A percentile compares a stretch with the other conserved stretches of the same genome.
Conservation (phyloP, 2,888 invertebrate species). For the Octonoba sinensis region DNA sequence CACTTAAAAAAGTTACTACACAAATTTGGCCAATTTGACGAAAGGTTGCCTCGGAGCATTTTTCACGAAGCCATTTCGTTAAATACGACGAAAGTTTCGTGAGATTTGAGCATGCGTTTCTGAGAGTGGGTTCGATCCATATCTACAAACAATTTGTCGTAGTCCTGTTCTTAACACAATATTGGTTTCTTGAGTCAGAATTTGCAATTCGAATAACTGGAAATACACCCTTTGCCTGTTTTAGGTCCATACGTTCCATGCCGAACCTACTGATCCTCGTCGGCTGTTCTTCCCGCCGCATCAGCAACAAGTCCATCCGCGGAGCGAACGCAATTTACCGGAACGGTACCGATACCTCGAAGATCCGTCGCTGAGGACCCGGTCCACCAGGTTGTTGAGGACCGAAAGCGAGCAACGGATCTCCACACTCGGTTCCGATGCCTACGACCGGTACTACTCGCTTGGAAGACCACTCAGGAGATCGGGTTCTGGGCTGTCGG, state of each 20-base stretch:
- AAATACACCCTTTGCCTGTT: not conserved
- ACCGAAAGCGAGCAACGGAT: constrained; percentile 91
- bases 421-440: constrained; percentile 59
- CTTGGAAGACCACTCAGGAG: constrained; percentile 53
- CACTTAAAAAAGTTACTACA: too few species aligned
- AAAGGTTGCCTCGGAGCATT: too few species aligned
- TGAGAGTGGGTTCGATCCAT: too few species aligned
- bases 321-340: constrained; percentile 67
- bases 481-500: constrained; percentile 56
- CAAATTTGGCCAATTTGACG: too few species aligned
- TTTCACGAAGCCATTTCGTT: too few species aligned
- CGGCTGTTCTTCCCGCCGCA: constrained; percentile 48
- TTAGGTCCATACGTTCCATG: constrained; percentile 75
- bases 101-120: too few species aligned
- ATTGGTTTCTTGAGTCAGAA: too few species aligned
- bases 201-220: too few species aligned
- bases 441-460: constrained; percentile 55
- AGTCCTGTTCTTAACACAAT: too few species aligned
- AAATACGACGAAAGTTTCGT: too few species aligned
- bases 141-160: too few species aligned
- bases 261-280: constrained; percentile 51
- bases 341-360: constrained; percentile 68
- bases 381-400: constrained; percentile 77
- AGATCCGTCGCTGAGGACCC: constrained; percentile 67
- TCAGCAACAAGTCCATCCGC: constrained; percentile 39